phyloP scores from a whole-genome alignment of 2,888 invertebrate species.

The Drosophila engyochracea region DNA sequence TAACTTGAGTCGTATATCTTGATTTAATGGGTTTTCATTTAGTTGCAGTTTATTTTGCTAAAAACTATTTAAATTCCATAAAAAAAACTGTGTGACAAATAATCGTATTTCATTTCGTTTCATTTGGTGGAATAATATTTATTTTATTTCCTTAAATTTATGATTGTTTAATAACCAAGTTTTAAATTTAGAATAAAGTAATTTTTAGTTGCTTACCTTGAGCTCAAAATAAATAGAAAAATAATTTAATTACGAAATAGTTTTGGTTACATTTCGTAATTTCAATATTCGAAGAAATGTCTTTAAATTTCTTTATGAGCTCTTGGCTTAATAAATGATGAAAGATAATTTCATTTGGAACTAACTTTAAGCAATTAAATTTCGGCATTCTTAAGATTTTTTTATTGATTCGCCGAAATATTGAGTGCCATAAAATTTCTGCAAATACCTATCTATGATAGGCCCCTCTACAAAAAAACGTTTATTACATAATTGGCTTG shows the following conservation, averaged over 20 bases:
- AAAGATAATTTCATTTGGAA: not conserved
- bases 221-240: not conserved
- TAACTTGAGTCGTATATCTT: slow-evolving; percentile 46
- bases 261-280: not conserved
- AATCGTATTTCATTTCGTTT: not conserved
- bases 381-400: not conserved
- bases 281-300: too few relatives aligned
- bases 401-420: not conserved
- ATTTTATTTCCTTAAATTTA: too few relatives aligned
- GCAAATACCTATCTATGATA: not conserved
- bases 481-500: not conserved
- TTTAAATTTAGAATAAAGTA: not conserved
- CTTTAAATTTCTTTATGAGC: too few relatives aligned
- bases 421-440: not conserved
- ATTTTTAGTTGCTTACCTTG: not conserved
- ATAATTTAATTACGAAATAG: not conserved
- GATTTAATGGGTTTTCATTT: slow-evolving; percentile 35
- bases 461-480: not conserved
- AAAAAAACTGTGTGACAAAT: not conserved
- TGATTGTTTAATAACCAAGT: not conserved
- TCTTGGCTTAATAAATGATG: not conserved
- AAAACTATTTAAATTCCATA: not conserved
- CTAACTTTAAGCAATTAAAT: not conserved
- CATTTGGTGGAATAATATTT: not conserved
- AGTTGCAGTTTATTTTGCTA: slow-evolving; percentile 8